Evolutionary conservation across 2,888 invertebrate species (phyloP).

Genomic region (Tridacna gigas): DNA sequence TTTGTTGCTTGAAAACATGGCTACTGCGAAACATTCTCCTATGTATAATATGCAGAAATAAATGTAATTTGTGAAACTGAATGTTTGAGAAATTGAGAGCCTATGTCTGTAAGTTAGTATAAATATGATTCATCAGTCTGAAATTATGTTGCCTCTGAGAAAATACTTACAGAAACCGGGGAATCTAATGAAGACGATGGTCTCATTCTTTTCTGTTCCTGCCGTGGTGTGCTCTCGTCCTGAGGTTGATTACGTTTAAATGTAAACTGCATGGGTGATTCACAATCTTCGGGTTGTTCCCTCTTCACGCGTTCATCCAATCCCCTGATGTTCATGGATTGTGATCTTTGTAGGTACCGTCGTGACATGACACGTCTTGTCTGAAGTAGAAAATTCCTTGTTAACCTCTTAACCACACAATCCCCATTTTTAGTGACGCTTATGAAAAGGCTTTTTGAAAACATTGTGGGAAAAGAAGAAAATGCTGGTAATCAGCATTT

Average conservation of each 20-base stretch:
- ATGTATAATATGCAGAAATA: too few relatives aligned
- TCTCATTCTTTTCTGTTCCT: slow-evolving; percentile 85
- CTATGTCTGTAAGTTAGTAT: too few relatives aligned
- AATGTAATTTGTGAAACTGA: too few relatives aligned
- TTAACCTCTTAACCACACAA: too few relatives aligned
- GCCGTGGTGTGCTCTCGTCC: slow-evolving; percentile 86
- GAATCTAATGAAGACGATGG: slow-evolving; percentile 57
- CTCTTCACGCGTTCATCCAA: slow-evolving; percentile 43
- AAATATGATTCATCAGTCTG: too few relatives aligned
- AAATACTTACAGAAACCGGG: slow-evolving; percentile 45
- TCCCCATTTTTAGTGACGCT: too few relatives aligned
- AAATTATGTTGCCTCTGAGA: too few relatives aligned
- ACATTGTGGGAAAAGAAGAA: background rate
- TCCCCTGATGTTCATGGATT: slow-evolving; percentile 69
- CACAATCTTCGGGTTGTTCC: slow-evolving; percentile 36
- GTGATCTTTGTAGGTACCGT: slow-evolving; percentile 59
- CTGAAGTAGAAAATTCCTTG: slow-evolving; percentile 21
- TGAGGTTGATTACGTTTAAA: slow-evolving; percentile 90
- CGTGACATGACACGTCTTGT: slow-evolving; percentile 50
- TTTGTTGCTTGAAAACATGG: too few relatives aligned
- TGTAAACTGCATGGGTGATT: slow-evolving; percentile 66
- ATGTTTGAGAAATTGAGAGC: too few relatives aligned
- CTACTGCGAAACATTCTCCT: too few relatives aligned
- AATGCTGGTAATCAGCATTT: background rate
- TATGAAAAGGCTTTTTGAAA: too few relatives aligned